These are phyloP conservation scores for Porphyrio hochstetteri DNA, from an alignment of 2,113 vertebrate species.

Conservation along the genomic window DNA sequence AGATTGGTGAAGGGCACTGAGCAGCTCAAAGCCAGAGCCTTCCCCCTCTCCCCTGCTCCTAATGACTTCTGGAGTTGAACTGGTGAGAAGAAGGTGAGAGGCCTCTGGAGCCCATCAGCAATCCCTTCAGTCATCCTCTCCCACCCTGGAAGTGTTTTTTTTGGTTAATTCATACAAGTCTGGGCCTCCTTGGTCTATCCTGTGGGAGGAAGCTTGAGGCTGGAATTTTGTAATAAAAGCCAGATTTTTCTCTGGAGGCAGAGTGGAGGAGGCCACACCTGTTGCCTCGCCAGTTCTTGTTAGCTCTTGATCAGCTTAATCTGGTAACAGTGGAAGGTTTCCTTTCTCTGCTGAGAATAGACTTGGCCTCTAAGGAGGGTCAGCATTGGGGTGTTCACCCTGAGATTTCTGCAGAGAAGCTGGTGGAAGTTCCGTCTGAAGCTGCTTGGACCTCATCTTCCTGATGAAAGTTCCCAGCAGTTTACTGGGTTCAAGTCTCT, in stretches of 20 bases:
- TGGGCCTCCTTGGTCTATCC: slow-evolving; percentile 51
- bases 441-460: not conserved
- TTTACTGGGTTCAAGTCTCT: not conserved
- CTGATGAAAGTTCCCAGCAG: not conserved
- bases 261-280: not conserved
- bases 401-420: not conserved
- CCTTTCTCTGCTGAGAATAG: not conserved
- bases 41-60: not conserved
- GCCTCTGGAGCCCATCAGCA: not conserved
- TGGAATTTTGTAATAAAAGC: slow-evolving; percentile 62
- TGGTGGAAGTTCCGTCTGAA: not conserved
- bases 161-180: slow-evolving; percentile 56
- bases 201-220: slow-evolving; percentile 58
- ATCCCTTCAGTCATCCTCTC: slow-evolving; percentile 5
- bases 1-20: not conserved
- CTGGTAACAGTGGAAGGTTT: not conserved
- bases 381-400: not conserved
- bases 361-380: not conserved
- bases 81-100: slow-evolving; percentile 13
- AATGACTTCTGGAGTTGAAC: not conserved
- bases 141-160: slow-evolving; percentile 55
- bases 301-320: slow-evolving; percentile 31
- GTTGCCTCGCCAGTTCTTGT: slow-evolving; percentile 12
- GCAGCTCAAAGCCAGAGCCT: not conserved
- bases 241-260: slow-evolving; percentile 56